phyloP scores from a whole-genome alignment of 2,113 vertebrate genomes.

The Pterocles gutturalis region DNA sequence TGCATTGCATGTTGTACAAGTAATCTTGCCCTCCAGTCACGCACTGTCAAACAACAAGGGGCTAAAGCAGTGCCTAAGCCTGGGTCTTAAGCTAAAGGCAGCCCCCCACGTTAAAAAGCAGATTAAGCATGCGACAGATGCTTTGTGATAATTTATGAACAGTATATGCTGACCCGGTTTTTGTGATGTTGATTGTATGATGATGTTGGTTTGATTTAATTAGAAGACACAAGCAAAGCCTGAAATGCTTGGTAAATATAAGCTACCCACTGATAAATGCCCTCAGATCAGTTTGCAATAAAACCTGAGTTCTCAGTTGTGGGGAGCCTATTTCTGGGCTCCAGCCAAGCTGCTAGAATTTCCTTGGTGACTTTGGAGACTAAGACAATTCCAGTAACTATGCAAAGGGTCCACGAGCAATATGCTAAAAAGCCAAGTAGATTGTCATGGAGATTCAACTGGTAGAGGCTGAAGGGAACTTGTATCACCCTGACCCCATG shows the following conservation, averaged over 20 bases:
- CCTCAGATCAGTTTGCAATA: background rate
- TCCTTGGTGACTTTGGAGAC: background rate
- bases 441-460: background rate
- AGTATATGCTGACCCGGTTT: constrained; percentile 30
- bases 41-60: background rate
- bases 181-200: background rate
- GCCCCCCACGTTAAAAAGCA: constrained; percentile 16
- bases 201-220: constrained; percentile 28
- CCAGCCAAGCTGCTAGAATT: background rate
- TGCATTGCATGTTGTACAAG: background rate
- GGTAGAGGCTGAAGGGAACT: background rate
- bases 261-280: background rate
- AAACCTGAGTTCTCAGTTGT: background rate
- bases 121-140: constrained; percentile 42
- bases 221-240: background rate
- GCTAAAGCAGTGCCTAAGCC: constrained; percentile 14
- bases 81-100: constrained; percentile 7
- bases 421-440: background rate
- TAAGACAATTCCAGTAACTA: background rate
- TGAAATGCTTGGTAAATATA: background rate
- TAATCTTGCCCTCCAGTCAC: background rate
- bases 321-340: background rate
- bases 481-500: background rate
- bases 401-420: background rate
- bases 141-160: constrained; percentile 11